Evolutionary conservation across 2,113 vertebrate genomes (phyloP), one percentile per base, ranked within the genome.

Genomic region (Entomyzon cyanotis): DNA sequence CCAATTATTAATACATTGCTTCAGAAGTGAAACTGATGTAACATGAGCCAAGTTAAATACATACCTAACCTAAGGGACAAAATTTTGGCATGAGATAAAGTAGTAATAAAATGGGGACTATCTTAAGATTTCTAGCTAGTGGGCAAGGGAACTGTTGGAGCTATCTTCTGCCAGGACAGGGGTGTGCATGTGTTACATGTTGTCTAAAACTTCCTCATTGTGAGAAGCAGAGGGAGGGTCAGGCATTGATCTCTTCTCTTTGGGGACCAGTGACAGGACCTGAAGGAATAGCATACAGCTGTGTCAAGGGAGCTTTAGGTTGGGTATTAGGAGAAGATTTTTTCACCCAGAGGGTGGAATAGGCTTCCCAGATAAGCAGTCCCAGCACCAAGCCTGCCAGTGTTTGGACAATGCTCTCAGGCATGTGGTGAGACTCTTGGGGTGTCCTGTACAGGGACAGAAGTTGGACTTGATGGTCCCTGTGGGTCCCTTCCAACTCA

Each of bases 151-250:
- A 28, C 31, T 77, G 86, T 8, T 65, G n/a, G 37, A 90, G 20
- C 28, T 33, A 7, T 68, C n/a, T 59, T 86, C 35, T 76, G 35
- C 24, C 12, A 39, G 28, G 24, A 70, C 13, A n/a, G 39, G 31
- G 18, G 3, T 65, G 7, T 2, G 0, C 7, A 3, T 16, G 5
- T 69, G 21, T 70, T 67, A 35, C 2, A 7, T 80, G 12, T 14
- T 41, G 17, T 76, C 25, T 62, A 35, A 60, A 69, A 35, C 25
- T 47, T 69, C 46, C 23, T 60, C 5, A 16, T 35, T 30, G 9
- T 5, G 62, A 55, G 30, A 41, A 41, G 21, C 5, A 55, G 24
- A 41, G 30, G 14, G 17, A 60, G 13, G 5, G 20, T 53, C 30
- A 62, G 70, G 11, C n/a, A 15, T 10, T 35, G 20, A 7, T 83